Base-by-base conservation (phyloP, 2,797 vertebrate genomes). In the Sciurus vulgaris region DNA sequence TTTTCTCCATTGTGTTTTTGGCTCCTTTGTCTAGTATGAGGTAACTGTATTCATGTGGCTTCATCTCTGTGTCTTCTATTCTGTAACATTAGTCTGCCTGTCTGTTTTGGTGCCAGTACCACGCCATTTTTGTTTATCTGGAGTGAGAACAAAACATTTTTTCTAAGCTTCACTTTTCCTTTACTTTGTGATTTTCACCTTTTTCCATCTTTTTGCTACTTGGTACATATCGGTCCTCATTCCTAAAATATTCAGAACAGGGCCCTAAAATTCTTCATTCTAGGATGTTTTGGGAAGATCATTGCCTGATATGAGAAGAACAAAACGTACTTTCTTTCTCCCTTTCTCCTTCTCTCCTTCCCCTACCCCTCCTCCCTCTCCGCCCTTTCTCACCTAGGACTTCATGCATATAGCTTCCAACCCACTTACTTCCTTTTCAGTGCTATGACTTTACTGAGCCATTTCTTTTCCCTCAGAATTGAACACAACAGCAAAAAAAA, bases 401-500 rank as follows among this genome's bases (percentile, higher is more conserved):
- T 9, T 69, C 88, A n/a, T 70, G 13, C 54, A 28, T 44, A 38
- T 56, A 24, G 20, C 17, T 35, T 24, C 12, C 0, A 8, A 35
- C 67, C 47, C 28, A 13, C 44, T 83, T 76, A 8, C 8, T 90
- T 59, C 47, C 54, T 72, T 86, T 91, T 61, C 61, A 49, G 47
- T 15, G 74, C 51, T 85, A 2, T 69, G 56, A 28, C 69, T 86
- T 93, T 88, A 30, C 38, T n/a, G 2, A 76, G 2, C 35, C 35
- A 26, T 69, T 90, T 76, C 30, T 76, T 88, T 89, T 20, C 8
- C 12, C 11, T 59, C 49, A 65, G 47, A 51, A 56, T 81, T n/a
- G 5, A 74, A 67, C 38, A 67, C 54, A 86, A 63, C n/a, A 78
- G 47, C 59, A 76, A 24, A 77, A 89, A 89, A 86, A 86, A 86